A percentile compares a stretch with the other conserved stretches of the same genome.
phyloP scores from a whole-genome alignment of 1,140 invertebrate genomes.

The Dinothrombium tinctorium region DNA sequence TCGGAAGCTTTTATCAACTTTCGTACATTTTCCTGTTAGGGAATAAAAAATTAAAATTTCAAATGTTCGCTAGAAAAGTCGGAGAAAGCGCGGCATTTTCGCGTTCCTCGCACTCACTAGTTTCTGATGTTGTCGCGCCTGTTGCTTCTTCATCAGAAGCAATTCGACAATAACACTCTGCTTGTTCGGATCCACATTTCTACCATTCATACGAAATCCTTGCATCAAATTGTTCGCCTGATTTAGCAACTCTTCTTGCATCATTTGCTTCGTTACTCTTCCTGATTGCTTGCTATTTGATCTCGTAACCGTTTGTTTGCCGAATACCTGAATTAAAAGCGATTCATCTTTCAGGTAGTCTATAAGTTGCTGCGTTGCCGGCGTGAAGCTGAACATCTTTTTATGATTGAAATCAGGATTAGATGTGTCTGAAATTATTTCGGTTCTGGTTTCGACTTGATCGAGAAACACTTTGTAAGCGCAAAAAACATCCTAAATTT shows the following conservation, averaged over 20 bases:
- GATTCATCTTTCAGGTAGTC: slow-evolving; percentile 27
- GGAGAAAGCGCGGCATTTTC: background rate
- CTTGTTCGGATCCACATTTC: slow-evolving; percentile 21
- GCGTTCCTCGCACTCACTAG: slow-evolving; percentile 16
- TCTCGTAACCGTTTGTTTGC: slow-evolving; percentile 23
- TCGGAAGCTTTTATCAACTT: slow-evolving; percentile 23
- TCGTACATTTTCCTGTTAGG: slow-evolving; percentile 15
- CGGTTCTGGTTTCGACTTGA: slow-evolving; percentile 23
- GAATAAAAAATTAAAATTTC: slow-evolving; percentile 7
- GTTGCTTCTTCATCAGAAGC: slow-evolving; percentile 24
- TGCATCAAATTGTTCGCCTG: slow-evolving; percentile 18
- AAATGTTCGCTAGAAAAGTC: background rate
- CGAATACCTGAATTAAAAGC: slow-evolving; percentile 28
- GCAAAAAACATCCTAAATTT: slow-evolving; percentile 27
- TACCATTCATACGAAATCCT: slow-evolving; percentile 18
- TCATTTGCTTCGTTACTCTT: slow-evolving; percentile 19
- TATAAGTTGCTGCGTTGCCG: slow-evolving; percentile 24
- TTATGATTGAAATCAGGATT: slow-evolving; percentile 32
- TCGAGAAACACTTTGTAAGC: slow-evolving; percentile 29
- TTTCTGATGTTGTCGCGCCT: slow-evolving; percentile 21
- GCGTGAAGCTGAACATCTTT: slow-evolving; percentile 22
- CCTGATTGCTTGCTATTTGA: slow-evolving; percentile 10
- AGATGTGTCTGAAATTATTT: slow-evolving; percentile 22
- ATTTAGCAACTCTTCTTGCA: slow-evolving; percentile 21
- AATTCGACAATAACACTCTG: slow-evolving; percentile 24